Evolutionary conservation across 2,113 vertebrate species (phyloP).

Genomic region (Baryphthengus martii): DNA sequence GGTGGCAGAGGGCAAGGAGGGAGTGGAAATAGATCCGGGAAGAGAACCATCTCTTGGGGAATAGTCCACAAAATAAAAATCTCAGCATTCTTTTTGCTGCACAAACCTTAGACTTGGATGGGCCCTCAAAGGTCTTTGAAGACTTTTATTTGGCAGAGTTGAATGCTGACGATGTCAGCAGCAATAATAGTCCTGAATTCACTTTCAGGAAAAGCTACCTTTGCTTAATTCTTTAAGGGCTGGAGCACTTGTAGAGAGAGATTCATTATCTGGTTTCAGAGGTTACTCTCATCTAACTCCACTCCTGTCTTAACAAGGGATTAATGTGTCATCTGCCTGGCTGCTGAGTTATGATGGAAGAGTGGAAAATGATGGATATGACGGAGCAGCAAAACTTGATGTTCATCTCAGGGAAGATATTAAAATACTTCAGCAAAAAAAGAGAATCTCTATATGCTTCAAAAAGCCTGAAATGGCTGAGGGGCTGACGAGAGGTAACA

Average conservation of each 20-base stretch:
- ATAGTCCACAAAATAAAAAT: background rate
- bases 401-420: background rate
- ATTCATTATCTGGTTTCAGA: background rate
- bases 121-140: background rate
- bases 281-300: background rate
- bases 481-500: background rate
- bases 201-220: background rate
- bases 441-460: background rate
- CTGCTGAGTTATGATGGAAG: background rate
- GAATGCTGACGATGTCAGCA: background rate
- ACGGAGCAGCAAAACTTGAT: background rate
- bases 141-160: background rate
- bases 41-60: background rate
- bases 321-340: background rate
- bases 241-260: background rate
- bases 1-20: background rate
- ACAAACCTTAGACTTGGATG: background rate
- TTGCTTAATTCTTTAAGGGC: background rate
- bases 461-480: constrained; percentile 2
- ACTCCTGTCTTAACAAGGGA: background rate
- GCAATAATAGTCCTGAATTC: background rate
- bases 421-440: constrained; percentile 14
- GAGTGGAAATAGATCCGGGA: background rate
- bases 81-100: background rate
- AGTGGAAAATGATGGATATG: constrained; percentile 4